phyloP scores from a whole-genome alignment of 2,797 vertebrate species.

The Gallinago stenura region DNA sequence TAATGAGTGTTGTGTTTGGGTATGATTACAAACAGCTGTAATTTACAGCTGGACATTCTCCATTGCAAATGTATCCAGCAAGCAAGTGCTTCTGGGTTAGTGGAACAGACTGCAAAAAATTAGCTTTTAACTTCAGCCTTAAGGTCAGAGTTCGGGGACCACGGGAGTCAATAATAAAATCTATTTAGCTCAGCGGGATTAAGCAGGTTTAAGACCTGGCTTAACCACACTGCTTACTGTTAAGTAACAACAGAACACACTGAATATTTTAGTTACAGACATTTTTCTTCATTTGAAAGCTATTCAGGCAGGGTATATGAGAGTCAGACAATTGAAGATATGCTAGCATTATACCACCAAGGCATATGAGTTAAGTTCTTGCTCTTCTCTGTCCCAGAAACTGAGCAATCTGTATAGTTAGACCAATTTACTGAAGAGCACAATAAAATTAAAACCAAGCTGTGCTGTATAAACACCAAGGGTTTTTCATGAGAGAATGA shows the following conservation, averaged over 20 bases:
- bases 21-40: constrained; percentile 66
- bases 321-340: not conserved
- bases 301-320: not conserved
- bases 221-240: constrained; percentile 48
- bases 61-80: constrained; percentile 15
- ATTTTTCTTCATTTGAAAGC: constrained; percentile 53
- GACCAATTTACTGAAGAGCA: not conserved
- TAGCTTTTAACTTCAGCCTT: constrained; percentile 57
- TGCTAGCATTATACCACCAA: not conserved
- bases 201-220: constrained; percentile 52
- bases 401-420: not conserved
- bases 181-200: constrained; percentile 62
- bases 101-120: constrained; percentile 39
- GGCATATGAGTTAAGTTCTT: constrained; percentile 30
- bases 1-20: constrained; percentile 59
- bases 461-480: constrained; percentile 1
- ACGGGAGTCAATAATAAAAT: constrained; percentile 61
- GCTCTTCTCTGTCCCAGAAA: constrained; percentile 16
- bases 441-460: constrained; percentile 61
- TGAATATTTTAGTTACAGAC: constrained; percentile 30
- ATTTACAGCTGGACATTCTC: constrained; percentile 63
- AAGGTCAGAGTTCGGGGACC: constrained; percentile 60
- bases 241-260: constrained; percentile 53
- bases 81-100: constrained; percentile 49
- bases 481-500: constrained; percentile 37